Conservation (phyloP, 1,140 invertebrate species). For the Drosophila serrata region DNA sequence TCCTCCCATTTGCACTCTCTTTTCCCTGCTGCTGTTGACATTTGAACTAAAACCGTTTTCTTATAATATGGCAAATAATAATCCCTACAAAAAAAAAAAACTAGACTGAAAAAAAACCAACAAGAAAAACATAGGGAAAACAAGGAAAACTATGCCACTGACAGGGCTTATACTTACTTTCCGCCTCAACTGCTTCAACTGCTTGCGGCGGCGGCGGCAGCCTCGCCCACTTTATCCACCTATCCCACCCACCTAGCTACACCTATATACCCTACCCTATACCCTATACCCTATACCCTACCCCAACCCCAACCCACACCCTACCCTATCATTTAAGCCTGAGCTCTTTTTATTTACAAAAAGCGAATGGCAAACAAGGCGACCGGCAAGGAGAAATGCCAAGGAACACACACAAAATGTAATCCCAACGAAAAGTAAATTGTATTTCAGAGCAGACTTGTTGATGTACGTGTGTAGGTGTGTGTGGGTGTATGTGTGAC, state of each 20-base stretch:
- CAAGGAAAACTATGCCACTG: constrained; percentile 78
- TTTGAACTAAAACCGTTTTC: constrained; percentile 83
- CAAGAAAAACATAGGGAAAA: constrained; percentile 26
- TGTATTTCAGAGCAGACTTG: constrained; percentile 79
- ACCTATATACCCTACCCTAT: neutral
- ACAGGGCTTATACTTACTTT: constrained; percentile 79
- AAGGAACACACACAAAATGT: constrained; percentile 60
- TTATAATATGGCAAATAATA: constrained; percentile 82
- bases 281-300: neutral
- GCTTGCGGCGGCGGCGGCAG: constrained; percentile 57
- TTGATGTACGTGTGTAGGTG: constrained; percentile 57
- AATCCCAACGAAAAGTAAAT: constrained; percentile 78
- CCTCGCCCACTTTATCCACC: constrained; percentile 7
- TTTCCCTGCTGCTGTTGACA: constrained; percentile 65
- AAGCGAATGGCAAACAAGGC: constrained; percentile 77
- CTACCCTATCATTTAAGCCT: constrained; percentile 19
- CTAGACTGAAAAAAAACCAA: constrained; percentile 7
- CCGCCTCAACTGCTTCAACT: constrained; percentile 75
- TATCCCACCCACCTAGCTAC: neutral
- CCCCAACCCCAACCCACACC: neutral
- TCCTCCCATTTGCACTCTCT: neutral
- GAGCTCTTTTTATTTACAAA: constrained; percentile 76
- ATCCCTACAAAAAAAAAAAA: constrained; percentile 43
- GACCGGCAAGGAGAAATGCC: constrained; percentile 44
- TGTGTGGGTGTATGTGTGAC: neutral